A percentile compares a stretch with the other conserved stretches of the same genome.
Evolutionary conservation across 2,797 vertebrate genomes (phyloP).

Genomic region (Antennarius maculatus): DNA sequence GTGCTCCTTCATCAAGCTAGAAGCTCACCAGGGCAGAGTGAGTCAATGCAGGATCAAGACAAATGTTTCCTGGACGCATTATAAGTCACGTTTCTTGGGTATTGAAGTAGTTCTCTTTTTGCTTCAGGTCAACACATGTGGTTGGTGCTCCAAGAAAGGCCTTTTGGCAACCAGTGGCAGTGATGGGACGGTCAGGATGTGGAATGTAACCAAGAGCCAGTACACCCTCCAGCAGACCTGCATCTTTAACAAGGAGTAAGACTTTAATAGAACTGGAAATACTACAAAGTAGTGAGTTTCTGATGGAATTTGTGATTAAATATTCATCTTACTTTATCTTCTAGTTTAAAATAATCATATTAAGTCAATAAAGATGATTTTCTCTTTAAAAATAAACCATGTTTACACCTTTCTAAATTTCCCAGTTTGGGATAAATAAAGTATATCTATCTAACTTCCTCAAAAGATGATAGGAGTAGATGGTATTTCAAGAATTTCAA

Average conservation of each 20-base stretch:
- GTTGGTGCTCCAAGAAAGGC: constrained; percentile 93
- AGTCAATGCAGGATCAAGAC: constrained; percentile 21
- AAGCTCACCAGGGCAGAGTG: constrained; percentile 97
- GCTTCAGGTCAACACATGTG: constrained; percentile 90
- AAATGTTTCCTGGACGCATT: not conserved
- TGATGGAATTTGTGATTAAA: no score
- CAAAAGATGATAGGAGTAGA: no score
- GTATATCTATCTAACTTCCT: no score
- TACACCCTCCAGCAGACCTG: constrained; percentile 96
- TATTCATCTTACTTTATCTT: no score
- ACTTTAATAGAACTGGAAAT: not conserved
- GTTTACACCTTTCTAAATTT: no score
- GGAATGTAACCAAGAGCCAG: constrained; percentile 96
- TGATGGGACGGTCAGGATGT: constrained; percentile 94
- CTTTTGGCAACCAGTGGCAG: constrained; percentile 94
- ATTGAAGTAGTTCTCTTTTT: not conserved
- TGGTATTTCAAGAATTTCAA: no score
- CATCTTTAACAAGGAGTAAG: constrained; percentile 89
- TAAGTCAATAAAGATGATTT: no score
- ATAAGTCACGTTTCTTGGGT: not conserved
- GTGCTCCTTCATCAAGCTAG: constrained; percentile 92
- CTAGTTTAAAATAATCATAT: no score
- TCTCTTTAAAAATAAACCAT: no score
- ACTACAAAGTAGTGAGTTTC: no score
- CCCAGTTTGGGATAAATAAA: no score